phyloP scores from a whole-genome alignment of 2,113 vertebrate species.

The Glaucomys volans region DNA sequence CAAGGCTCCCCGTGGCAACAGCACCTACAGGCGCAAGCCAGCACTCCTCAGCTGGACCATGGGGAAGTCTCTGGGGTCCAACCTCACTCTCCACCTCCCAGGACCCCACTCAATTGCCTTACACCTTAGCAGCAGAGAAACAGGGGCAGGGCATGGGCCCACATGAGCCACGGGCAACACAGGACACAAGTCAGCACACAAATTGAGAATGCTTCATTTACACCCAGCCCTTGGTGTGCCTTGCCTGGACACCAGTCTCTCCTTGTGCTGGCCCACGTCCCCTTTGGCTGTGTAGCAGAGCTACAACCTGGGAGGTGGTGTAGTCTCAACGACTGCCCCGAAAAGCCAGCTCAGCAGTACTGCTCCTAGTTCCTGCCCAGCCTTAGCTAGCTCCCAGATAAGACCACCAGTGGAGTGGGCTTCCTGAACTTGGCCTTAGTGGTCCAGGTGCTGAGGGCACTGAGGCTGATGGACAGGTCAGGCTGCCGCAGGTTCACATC shows the following conservation, averaged over 20 bases:
- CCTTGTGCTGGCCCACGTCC: accelerated
- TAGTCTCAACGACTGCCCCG: background rate
- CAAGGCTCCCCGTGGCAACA: background rate
- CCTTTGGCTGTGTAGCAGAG: accelerated
- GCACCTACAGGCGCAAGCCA: background rate
- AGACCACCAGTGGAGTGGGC: accelerated
- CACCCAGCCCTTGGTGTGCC: accelerated
- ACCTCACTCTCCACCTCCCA: background rate
- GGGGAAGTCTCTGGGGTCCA: background rate
- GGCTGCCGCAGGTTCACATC: slow-evolving; percentile 84
- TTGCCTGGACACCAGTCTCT: accelerated
- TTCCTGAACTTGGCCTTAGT: background rate
- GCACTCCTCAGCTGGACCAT: background rate
- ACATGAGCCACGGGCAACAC: background rate
- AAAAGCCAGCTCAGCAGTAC: no score
- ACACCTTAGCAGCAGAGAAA: accelerated
- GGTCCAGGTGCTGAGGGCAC: no score
- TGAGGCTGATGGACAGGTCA: accelerated
- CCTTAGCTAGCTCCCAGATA: accelerated
- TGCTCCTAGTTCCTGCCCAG: background rate
- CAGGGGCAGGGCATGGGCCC: background rate
- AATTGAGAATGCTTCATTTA: slow-evolving; percentile 1
- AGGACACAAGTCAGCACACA: background rate
- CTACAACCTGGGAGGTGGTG: no score
- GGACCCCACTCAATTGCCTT: background rate